These are phyloP conservation scores for Cyprinodon brontotheroides DNA, from an alignment of 2,113 vertebrate species.

Conservation along the genomic window DNA sequence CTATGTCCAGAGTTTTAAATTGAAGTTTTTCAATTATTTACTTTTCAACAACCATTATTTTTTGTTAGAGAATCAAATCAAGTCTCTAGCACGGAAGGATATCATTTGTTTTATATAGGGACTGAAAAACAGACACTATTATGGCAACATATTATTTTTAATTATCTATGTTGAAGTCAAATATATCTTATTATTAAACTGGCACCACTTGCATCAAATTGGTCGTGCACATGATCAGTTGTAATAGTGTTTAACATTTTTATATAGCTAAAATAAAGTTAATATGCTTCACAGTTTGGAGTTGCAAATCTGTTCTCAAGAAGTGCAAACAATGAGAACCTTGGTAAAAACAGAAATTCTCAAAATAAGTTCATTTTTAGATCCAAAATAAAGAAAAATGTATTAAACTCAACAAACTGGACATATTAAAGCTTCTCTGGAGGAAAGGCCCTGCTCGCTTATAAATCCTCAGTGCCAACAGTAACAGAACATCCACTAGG, in stretches of 20 bases:
- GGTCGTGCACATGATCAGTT: not conserved
- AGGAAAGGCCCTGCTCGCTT: too few relatives aligned
- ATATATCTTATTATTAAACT: too few relatives aligned
- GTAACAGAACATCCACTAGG: too few relatives aligned
- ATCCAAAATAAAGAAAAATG: not conserved
- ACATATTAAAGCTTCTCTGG: too few relatives aligned
- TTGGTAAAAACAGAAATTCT: not conserved
- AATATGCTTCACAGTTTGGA: not conserved
- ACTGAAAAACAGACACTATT: not conserved
- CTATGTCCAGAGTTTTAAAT: conserved; percentile 46
- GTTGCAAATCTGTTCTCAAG: not conserved
- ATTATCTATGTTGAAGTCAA: not conserved
- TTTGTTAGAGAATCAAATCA: not conserved
- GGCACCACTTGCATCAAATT: not conserved
- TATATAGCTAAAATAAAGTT: not conserved
- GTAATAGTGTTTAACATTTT: not conserved
- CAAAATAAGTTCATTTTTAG: not conserved
- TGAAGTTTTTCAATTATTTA: not conserved
- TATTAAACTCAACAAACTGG: too few relatives aligned
- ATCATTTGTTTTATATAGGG: not conserved
- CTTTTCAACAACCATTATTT: not conserved
- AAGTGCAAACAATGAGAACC: not conserved
- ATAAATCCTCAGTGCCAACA: too few relatives aligned
- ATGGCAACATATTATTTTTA: not conserved
- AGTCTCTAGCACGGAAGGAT: not conserved